Evolutionary conservation across 1,140 invertebrate species (phyloP), one percentile per base, ranked within the genome.

Genomic region (Chironomus tepperi): DNA sequence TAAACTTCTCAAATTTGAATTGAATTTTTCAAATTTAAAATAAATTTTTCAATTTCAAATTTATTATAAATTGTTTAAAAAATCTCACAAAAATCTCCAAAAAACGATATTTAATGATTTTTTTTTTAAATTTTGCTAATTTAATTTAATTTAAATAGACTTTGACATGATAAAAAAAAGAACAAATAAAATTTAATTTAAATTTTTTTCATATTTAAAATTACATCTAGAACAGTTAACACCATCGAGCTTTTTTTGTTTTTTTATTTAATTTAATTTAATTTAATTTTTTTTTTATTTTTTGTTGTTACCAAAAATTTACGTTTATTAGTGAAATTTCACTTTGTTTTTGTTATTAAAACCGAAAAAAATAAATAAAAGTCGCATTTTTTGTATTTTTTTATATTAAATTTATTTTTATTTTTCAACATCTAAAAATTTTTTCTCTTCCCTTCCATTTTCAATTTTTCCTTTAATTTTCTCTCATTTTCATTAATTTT

Each of bases 151-250:
- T 34, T 34, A 34, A 34, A 34, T 34, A 34, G 24, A 34, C 24
- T 34, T 34, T 34, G 24, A 34, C 24, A 34, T 70, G 16, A 19
- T 18, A 70, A 70, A 21, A 9, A 70, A 19, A 70, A 67, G 5
- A 19, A 19, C 18, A 3, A 19, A 70, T 70, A 18, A 19, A 18
- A 18, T 70, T 70, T 19, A 70, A 70, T 70, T 70, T 70, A 70
- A 18, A 3, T 70, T 70, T 70, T 18, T 70, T 70, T 70, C 2
- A 70, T 70, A 70, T 19, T 9, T 19, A 70, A 18, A 18, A 19
- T 70, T 70, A 70, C 65, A 70, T 16, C 65, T 70, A 70, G 65
- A 70, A 70, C 65, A 70, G 65, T 70, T 70, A 70, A 70, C 65
- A 70, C 65, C 65, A 70, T 70, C 19, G 19, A 70, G 19, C 19